Evolutionary conservation across 2,113 vertebrate species (phyloP), one percentile per base, ranked within the genome.

Genomic region (Bubo bubo): DNA sequence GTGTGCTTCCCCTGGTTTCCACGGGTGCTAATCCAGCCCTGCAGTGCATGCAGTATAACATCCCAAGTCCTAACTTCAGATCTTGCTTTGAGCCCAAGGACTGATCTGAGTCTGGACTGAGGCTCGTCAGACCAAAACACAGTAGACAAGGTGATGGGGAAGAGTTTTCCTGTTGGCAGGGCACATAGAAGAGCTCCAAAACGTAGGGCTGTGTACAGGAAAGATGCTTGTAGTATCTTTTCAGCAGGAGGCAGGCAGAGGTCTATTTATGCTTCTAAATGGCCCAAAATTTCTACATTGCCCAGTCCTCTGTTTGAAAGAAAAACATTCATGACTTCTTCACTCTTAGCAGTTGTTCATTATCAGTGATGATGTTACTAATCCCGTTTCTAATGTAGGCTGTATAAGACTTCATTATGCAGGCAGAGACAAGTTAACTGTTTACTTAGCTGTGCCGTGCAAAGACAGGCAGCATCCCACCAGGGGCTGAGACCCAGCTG

Each of bases 21-120:
- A 2, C 0, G 4, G 58, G 9, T 35, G 63, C 49, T 82, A 26
- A 66, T 60, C 11, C 68, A 77, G n/a, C 27, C 24, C 37, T 53
- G 21, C 24, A 59, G 50, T 0, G 0, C 55, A 24, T 4, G 6
- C 47, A 12, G 24, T 16, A 37, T 19, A 74, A 16, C 56, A 62
- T 70, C 59, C 3, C 3, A 52, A 71, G 39, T 50, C 16, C 32
- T 47, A 24, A 2, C 60, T 55, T 56, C 45, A 63, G 21, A 16
- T 43, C 45, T 59, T 79, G 32, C 77, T 71, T 75, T 4, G 3
- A 93, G 45, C 21, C 20, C 8, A 8, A 56, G 74, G 37, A 52
- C 14, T 30, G 20, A 30, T 27, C 70, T n/a, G 43, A 12, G 18
- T 92, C 16, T 30, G 9, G 53, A 8, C 37, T 52, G 17, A 4